Percentiles rank a stretch among this genome's conserved stretches.
Conservation (phyloP, 2,113 vertebrate species). For the Pterocles gutturalis region DNA sequence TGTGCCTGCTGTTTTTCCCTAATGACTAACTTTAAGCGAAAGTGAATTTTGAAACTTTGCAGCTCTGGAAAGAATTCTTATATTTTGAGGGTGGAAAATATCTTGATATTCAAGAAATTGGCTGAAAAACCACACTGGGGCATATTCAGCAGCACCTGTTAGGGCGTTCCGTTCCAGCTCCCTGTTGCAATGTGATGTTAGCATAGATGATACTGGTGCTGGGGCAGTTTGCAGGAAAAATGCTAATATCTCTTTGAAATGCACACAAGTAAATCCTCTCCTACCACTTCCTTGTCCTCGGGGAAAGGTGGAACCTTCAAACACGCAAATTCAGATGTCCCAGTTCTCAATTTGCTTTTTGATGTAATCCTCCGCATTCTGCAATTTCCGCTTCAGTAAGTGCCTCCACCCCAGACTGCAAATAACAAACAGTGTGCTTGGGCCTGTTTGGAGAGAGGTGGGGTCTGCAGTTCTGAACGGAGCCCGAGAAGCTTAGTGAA, state of each 20-base stretch:
- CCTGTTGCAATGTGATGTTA: not conserved
- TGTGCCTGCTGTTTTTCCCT: not conserved
- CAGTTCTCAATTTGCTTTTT: slow-evolving; percentile 37
- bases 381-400: not conserved
- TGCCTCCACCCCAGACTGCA: not conserved
- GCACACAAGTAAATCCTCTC: slow-evolving; percentile 40
- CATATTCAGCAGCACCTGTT: slow-evolving; percentile 26
- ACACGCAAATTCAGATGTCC: not conserved
- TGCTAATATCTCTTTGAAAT: slow-evolving; percentile 65
- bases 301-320: slow-evolving; percentile 62
- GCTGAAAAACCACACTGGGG: not conserved
- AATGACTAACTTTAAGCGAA: not conserved
- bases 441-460: not conserved
- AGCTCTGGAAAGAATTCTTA: not conserved
- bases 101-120: not conserved
- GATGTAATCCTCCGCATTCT: slow-evolving; percentile 33
- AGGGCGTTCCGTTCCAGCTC: fast-evolving
- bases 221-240: slow-evolving; percentile 30
- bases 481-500: not conserved
- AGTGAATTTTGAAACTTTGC: not conserved
- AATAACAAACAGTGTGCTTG: not conserved
- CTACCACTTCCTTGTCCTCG: slow-evolving; percentile 44
- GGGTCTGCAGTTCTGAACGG: not conserved
- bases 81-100: not conserved
- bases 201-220: not conserved